A percentile compares a stretch with the other conserved stretches of the same genome.
Evolutionary conservation across 2,113 vertebrate genomes (phyloP).

Genomic region (Hippopotamus amphibius): DNA sequence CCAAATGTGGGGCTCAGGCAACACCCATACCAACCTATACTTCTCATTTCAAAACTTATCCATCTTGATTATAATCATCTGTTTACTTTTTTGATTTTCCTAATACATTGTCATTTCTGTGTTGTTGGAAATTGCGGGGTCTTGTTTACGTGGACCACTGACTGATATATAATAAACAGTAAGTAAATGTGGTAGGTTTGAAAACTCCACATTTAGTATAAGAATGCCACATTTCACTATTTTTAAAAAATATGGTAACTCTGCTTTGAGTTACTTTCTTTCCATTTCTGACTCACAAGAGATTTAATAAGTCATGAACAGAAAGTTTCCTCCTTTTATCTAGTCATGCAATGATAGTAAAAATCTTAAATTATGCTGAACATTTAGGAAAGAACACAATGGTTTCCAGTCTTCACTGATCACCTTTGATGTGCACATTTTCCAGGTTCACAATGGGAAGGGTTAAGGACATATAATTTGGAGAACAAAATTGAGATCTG

Average conservation of each 20-base stretch:
- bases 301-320: not conserved
- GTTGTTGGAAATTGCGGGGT: not conserved
- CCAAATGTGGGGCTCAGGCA: not conserved
- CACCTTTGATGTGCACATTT: not conserved
- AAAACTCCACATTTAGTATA: not conserved
- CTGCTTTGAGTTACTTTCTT: conserved; percentile 26
- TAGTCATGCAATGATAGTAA: not conserved
- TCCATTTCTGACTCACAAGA: not conserved
- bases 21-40: not conserved
- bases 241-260: not conserved
- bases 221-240: not conserved
- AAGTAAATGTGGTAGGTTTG: not conserved
- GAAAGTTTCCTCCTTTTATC: not conserved
- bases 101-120: not conserved
- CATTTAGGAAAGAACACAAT: not conserved
- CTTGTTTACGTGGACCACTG: conserved; percentile 2
- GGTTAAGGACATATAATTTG: not conserved
- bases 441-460: not conserved
- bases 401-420: not conserved
- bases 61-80: not conserved
- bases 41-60: not conserved
- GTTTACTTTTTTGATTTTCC: not conserved
- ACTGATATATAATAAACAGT: not conserved
- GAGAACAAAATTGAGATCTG: not conserved
- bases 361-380: conserved; percentile 8